phyloP scores from a whole-genome alignment of 2,888 invertebrate species.

The Epistrophe grossulariae region DNA sequence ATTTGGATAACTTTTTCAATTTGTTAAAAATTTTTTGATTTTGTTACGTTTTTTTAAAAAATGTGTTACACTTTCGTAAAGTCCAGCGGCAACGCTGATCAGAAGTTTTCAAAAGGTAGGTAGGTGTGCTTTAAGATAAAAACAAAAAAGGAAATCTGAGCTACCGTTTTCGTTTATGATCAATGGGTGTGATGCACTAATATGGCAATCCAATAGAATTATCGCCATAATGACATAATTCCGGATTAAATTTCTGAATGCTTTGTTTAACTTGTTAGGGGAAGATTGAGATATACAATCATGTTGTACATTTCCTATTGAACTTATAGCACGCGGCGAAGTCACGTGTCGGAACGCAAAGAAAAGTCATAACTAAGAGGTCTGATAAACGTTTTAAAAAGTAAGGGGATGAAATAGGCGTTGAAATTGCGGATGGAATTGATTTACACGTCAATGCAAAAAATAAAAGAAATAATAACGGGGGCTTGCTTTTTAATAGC shows the following conservation, averaged over 20 bases:
- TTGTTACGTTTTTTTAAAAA: no score
- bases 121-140: no score
- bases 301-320: constrained; percentile 45
- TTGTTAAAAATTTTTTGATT: no score
- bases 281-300: constrained; percentile 53
- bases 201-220: no score
- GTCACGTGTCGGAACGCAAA: constrained; percentile 49
- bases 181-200: no score
- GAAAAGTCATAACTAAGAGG: constrained; percentile 30
- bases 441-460: not conserved
- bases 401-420: not conserved
- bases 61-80: no score
- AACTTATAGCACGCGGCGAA: constrained; percentile 58
- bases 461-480: not conserved
- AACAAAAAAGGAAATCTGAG: no score
- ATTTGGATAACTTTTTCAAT: no score
- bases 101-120: no score
- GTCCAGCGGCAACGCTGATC: no score
- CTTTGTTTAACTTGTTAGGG: constrained; percentile 35
- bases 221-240: constrained; percentile 61
- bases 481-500: not conserved
- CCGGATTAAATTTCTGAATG: constrained; percentile 40
- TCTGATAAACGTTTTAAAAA: constrained; percentile 78
- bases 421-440: not conserved
- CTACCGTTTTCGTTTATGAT: no score